Evolutionary conservation across 1,140 invertebrate species (phyloP), one percentile per base, ranked within the genome.

Genomic region (Aphis gossypii): DNA sequence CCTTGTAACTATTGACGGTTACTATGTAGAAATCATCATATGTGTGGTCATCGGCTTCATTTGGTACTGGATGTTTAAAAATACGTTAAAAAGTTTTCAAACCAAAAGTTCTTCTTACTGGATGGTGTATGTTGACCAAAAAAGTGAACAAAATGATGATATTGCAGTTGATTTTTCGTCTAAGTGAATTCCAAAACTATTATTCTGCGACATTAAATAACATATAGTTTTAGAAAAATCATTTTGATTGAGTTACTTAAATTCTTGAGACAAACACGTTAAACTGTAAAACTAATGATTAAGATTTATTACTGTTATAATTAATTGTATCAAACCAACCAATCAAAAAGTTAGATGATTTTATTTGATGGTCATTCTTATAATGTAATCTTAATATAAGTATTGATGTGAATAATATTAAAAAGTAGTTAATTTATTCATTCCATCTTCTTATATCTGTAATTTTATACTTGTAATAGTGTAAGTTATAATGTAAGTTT

Each of bases 11-110:
- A n/a, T 92, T 9, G 44, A 92, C 35, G 90, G 90, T 35, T 92
- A 82, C n/a, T 92, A 92, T 14, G n/a, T 92, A 18, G 90, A 92
- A 92, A 82, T 83, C 11, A 23, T 83, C 7, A 20, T 83, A 20
- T 92, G 90, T 51, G 8, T 23, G 5, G 7, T 83, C 0, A 48
- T 92, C 21, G 90, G 90, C 11, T 35, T 92, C n/a, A 48, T 92
- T 35, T 92, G 90, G 90, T 83, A 51, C 30, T 44, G 60, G 1
- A 6, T 76, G 46, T 92, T 82, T 38, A 92, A 46, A 46, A 92
- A 83, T 35, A n/a, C 2, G 1, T 44, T 92, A 2, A 35, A 76
- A 92, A 83, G 38, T 92, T 82, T 92, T 23, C 90, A 92, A 51
- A 92, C 90, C 3, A 92, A 83, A 51, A 82, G 68, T 23, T 18